Evolutionary conservation across 1,140 invertebrate genomes (phyloP), one percentile per base, ranked within the genome.

Genomic region (Cotesia vestalis): DNA sequence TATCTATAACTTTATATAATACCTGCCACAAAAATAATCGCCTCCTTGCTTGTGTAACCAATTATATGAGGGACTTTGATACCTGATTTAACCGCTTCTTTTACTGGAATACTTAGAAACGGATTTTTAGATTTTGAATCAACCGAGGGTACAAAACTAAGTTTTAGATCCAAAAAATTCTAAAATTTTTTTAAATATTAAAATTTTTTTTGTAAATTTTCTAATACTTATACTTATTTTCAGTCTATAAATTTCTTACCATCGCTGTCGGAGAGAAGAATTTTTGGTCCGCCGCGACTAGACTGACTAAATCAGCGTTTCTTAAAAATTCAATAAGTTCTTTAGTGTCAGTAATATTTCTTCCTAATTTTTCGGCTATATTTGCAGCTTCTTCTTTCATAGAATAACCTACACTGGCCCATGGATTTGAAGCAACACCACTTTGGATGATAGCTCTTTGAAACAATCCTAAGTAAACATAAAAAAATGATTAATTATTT

Each of bases 11-110:
- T 27, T 27, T 27, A 27, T 27, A 27, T 59, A 71, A 73, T 79
- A 86, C 84, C 75, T 40, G 73, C 73, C 4, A 88, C 71, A 9
- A 88, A 76, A 0, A 88, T 71, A 9, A 89, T 76, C 11, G 89
- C 89, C 85, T 93, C 92, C 9, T 84, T 79, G n/a, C 77, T 82
- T 76, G 88, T 90, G 52, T 89, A 88, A 0, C 92, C 92, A n/a
- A 89, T 76, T 4, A 93, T 86, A 14, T 89, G 82, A 0, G 92
- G 91, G 9, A 92, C 84, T 69, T 88, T 86, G 40, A 88, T 77
- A 52, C 87, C 87, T 55, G 83, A 81, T 63, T 88, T 83, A 20
- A 77, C 78, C n/a, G 83, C 72, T 14, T 76, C 64, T 9, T 34
- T 34, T 4, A 84, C 84, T 46, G 85, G 76, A 11, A 83, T 71